Evolutionary conservation across 2,888 invertebrate genomes (phyloP).

Genomic region (Sphinx pinastri): DNA sequence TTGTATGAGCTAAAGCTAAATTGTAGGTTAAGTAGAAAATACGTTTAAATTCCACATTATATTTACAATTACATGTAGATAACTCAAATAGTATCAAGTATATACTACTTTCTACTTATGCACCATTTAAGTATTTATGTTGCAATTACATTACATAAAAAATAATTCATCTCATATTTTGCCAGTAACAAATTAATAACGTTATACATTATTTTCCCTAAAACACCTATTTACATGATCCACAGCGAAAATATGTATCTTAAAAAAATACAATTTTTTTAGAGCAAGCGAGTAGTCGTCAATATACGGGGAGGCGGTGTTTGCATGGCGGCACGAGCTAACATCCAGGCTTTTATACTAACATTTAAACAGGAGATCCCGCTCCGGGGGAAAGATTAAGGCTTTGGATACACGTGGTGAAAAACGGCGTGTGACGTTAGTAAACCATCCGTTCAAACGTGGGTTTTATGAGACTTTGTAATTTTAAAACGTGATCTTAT

Average conservation of each 20-base stretch:
- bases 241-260: slow-evolving; percentile 19
- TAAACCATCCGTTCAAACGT: slow-evolving; percentile 23
- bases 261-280: slow-evolving; percentile 23
- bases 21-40: too few species aligned
- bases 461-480: background rate
- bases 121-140: too few species aligned
- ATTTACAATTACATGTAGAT: background rate
- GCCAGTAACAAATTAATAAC: background rate
- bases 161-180: background rate
- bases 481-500: background rate
- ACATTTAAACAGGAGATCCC: slow-evolving; percentile 59
- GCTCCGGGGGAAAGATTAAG: slow-evolving; percentile 48
- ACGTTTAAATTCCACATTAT: too few species aligned
- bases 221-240: slow-evolving; percentile 16
- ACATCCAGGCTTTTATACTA: slow-evolving; percentile 53
- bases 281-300: slow-evolving; percentile 39
- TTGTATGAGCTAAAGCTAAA: too few species aligned
- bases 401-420: slow-evolving; percentile 49
- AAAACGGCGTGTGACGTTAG: slow-evolving; percentile 31
- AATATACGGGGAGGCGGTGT: slow-evolving; percentile 50
- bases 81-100: too few species aligned
- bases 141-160: background rate
- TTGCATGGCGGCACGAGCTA: slow-evolving; percentile 49
- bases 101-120: too few species aligned
- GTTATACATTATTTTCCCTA: background rate